Conservation (phyloP, 2,797 vertebrate genomes). For the Gymnoscopelus microlampas region DNA sequence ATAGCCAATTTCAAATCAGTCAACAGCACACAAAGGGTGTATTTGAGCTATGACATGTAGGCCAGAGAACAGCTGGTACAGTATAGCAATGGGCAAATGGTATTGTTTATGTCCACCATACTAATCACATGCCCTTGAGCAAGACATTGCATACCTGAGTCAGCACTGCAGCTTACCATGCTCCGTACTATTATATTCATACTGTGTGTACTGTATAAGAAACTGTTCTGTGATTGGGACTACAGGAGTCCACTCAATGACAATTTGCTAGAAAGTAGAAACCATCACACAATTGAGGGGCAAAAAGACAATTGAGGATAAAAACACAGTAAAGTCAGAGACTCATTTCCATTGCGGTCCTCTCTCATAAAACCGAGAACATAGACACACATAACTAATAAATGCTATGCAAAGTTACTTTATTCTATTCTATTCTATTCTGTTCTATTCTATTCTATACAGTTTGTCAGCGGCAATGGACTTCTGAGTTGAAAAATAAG, state of each 20-base stretch:
- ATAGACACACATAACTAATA: background rate
- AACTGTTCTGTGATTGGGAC: too few relatives aligned
- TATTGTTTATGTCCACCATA: background rate
- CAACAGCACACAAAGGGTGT: too few relatives aligned
- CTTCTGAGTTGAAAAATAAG: conserved; percentile 13
- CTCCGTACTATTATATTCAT: background rate
- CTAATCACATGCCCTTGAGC: background rate
- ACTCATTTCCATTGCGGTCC: too few relatives aligned
- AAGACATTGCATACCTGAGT: background rate
- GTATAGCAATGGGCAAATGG: background rate
- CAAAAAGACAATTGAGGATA: too few relatives aligned
- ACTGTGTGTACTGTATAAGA: background rate
- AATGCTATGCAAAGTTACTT: background rate
- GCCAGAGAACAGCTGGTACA: conserved; percentile 2
- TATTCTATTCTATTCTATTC: background rate
- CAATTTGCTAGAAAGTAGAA: background rate
- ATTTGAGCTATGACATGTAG: background rate
- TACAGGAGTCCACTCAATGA: background rate
- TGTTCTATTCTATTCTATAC: background rate
- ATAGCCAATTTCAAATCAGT: too few relatives aligned
- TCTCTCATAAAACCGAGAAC: too few relatives aligned
- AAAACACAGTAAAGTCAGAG: too few relatives aligned
- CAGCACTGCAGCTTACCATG: background rate
- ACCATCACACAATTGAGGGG: too few relatives aligned
- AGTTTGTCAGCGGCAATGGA: background rate